Evolutionary conservation across 23 tunicate species (phyloP).

Genomic region (Halocynthia aurantium): DNA sequence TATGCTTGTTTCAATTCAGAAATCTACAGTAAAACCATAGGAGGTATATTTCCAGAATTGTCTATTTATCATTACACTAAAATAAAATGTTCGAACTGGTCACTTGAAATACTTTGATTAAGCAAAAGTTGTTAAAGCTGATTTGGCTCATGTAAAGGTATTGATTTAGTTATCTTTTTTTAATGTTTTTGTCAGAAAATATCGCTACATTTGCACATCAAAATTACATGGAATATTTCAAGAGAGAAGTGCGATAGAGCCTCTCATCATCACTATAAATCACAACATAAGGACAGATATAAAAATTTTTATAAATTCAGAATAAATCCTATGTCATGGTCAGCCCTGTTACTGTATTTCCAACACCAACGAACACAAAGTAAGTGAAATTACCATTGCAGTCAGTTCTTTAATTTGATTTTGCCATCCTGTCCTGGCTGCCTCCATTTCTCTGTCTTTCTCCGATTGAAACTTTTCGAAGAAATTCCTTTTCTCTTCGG

Average conservation of each 20-base stretch:
- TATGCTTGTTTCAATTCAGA: slow-evolving; percentile 47
- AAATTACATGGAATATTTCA: neutral
- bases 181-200: no score
- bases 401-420: slow-evolving; percentile 74
- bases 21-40: slow-evolving; percentile 31
- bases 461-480: slow-evolving; percentile 41
- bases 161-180: no score
- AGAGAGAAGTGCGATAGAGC: neutral
- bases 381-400: slow-evolving; percentile 28
- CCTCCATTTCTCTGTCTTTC: slow-evolving; percentile 62
- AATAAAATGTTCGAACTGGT: no score
- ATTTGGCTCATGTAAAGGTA: no score
- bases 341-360: neutral
- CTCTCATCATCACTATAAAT: no score
- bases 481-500: slow-evolving; percentile 39
- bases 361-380: neutral
- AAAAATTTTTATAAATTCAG: no score
- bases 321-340: no score
- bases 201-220: no score
- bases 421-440: slow-evolving; percentile 81
- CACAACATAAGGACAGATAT: no score
- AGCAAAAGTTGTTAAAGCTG: no score
- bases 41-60: neutral
- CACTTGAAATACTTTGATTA: no score
- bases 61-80: neutral